Evolutionary conservation across 2,888 invertebrate genomes (phyloP).

Genomic region (Eupithecia abbreviata): DNA sequence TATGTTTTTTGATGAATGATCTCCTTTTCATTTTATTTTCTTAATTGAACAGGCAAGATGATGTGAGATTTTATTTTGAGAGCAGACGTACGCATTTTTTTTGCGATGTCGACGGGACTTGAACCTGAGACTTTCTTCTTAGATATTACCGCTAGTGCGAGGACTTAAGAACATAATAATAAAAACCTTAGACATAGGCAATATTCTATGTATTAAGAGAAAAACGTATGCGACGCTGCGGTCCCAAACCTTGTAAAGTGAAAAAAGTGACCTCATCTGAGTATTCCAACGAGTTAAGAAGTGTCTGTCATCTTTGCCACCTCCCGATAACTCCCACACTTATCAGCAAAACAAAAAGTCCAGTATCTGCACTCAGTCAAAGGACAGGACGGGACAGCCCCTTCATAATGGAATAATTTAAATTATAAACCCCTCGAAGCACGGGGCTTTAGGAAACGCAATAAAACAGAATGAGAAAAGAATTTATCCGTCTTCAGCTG

Average conservation of each 20-base stretch:
- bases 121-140: too few species aligned
- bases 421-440: constrained; percentile 67
- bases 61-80: neutral
- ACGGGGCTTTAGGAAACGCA: constrained; percentile 59
- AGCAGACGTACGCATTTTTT: neutral
- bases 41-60: neutral
- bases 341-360: constrained; percentile 19
- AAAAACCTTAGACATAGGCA: too few species aligned
- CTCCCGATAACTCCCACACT: neutral
- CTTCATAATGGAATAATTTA: constrained; percentile 71
- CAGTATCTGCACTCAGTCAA: constrained; percentile 39
- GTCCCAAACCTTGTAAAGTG: neutral
- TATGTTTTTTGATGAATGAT: too few species aligned
- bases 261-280: neutral
- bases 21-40: too few species aligned
- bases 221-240: neutral
- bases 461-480: constrained; percentile 68
- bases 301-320: neutral
- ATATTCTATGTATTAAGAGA: neutral
- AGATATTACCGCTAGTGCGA: too few species aligned
- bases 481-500: constrained; percentile 65
- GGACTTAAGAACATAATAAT: too few species aligned
- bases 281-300: neutral
- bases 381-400: constrained; percentile 44
- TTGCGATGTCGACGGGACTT: too few species aligned